phyloP scores from a whole-genome alignment of 1,140 invertebrate genomes.

The Zaprionus vittiger region DNA sequence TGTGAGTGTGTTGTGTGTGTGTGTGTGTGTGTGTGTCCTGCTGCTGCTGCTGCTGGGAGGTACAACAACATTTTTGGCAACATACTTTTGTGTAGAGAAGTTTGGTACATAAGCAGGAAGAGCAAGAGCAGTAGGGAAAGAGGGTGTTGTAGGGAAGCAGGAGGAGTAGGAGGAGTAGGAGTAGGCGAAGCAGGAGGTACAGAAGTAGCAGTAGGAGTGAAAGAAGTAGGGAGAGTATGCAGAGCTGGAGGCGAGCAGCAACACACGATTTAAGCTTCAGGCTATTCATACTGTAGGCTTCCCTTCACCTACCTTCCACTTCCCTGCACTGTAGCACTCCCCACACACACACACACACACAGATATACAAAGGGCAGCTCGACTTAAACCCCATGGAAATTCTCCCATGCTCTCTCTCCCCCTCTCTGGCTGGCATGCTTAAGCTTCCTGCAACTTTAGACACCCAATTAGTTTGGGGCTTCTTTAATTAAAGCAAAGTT shows the following conservation, averaged over 20 bases:
- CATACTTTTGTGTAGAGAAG: constrained; percentile 65
- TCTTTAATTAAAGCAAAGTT: constrained; percentile 64
- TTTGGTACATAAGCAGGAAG: constrained; percentile 31
- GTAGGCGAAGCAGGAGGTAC: neutral
- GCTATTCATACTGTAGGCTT: constrained; percentile 44
- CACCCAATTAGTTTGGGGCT: constrained; percentile 56
- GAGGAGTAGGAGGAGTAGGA: neutral
- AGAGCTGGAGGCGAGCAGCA: constrained; percentile 10
- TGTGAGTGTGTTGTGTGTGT: neutral
- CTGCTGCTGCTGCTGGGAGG: neutral
- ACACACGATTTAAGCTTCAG: constrained; percentile 66
- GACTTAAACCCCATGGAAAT: constrained; percentile 36
- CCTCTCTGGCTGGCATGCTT: constrained; percentile 46
- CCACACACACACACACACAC: constrained; percentile 11
- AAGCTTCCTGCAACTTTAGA: constrained; percentile 55
- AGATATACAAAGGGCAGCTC: constrained; percentile 7
- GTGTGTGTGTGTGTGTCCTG: neutral
- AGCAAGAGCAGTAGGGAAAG: neutral
- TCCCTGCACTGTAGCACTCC: neutral
- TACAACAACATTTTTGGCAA: constrained; percentile 67
- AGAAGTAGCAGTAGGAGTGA: neutral
- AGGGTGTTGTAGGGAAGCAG: neutral
- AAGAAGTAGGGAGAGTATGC: neutral
- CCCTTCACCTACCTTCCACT: neutral
- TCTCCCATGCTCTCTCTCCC: constrained; percentile 19